phyloP scores from a whole-genome alignment of 2,888 invertebrate species.

The Machimus rusticus region DNA sequence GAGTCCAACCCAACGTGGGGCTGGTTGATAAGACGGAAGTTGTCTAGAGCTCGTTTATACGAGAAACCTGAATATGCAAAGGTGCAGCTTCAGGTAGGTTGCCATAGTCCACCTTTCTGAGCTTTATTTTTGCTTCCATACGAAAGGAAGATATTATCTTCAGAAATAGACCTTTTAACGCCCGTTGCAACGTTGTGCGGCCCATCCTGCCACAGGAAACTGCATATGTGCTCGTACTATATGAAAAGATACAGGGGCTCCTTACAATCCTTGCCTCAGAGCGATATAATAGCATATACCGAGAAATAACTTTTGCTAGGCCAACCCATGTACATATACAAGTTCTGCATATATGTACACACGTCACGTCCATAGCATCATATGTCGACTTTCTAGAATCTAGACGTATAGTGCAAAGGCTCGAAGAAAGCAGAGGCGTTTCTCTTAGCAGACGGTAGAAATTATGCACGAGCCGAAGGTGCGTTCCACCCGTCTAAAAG shows the following conservation, averaged over 20 bases:
- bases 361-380: neutral
- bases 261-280: neutral
- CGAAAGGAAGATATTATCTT: neutral
- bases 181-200: neutral
- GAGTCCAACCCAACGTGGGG: neutral
- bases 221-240: neutral
- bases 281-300: neutral
- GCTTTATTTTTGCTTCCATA: neutral
- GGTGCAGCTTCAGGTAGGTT: neutral
- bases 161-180: neutral
- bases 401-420: neutral
- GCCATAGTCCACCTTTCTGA: neutral
- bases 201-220: neutral
- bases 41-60: neutral
- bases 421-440: neutral
- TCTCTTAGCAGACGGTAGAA: neutral
- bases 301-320: neutral
- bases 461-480: neutral
- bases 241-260: neutral
- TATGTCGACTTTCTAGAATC: neutral
- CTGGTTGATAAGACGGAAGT: neutral
- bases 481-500: neutral
- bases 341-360: neutral
- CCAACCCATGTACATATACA: neutral
- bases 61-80: conserved; percentile 7